These are phyloP conservation scores for Gymnorhina tibicen DNA, from an alignment of 2,113 vertebrate species.

Conservation along the genomic window DNA sequence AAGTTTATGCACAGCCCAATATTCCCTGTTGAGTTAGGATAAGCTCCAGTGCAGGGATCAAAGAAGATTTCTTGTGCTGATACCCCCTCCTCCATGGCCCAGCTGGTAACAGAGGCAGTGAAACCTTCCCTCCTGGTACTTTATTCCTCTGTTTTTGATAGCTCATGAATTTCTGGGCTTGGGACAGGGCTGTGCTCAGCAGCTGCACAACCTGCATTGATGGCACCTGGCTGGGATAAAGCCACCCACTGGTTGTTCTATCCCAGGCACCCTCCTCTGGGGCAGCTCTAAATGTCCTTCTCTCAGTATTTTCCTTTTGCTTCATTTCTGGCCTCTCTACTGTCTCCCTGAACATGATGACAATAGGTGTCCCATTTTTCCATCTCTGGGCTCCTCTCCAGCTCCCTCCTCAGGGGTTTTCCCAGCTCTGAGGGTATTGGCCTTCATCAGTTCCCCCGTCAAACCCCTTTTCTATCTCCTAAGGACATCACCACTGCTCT, in stretches of 20 bases:
- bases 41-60: neutral
- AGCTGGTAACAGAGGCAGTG: neutral
- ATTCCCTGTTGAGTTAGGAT: neutral
- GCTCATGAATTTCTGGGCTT: neutral
- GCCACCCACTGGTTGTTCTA: rapidly evolving
- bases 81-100: neutral
- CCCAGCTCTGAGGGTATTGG: neutral
- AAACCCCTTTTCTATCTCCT: neutral
- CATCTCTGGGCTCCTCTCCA: neutral
- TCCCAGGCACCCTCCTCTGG: neutral
- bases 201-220: neutral
- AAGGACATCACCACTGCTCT: neutral
- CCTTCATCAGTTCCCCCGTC: neutral
- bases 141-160: neutral
- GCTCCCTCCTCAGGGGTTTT: neutral
- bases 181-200: neutral
- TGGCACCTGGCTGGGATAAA: neutral
- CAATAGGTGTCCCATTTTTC: neutral
- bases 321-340: neutral
- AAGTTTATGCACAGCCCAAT: neutral
- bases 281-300: neutral
- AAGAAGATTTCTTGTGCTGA: neutral
- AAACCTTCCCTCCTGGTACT: neutral
- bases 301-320: neutral
- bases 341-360: neutral